Evolutionary conservation across 1,140 invertebrate species (phyloP).

Genomic region (Papilio glaucus): DNA sequence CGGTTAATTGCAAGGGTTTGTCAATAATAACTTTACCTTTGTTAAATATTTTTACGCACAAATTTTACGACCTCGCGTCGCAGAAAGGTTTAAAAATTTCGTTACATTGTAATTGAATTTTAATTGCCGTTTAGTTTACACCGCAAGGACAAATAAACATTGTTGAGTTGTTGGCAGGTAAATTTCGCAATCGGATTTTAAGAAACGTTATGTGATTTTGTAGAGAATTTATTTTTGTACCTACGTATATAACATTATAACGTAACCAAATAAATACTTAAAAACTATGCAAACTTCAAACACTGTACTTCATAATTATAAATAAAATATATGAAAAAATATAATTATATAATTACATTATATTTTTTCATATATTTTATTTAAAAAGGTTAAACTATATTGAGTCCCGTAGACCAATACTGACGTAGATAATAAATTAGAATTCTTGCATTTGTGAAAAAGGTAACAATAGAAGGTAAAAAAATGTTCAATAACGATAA

Average conservation of each 20-base stretch:
- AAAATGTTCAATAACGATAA: too few relatives aligned
- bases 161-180: constrained; percentile 15
- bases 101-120: constrained; percentile 32
- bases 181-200: constrained; percentile 8
- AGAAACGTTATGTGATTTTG: not conserved
- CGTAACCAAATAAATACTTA: too few relatives aligned
- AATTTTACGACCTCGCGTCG: constrained; percentile 56
- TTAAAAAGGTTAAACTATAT: too few relatives aligned
- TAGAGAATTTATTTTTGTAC: not conserved
- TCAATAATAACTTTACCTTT: constrained; percentile 55
- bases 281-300: too few relatives aligned
- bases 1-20: constrained; percentile 71
- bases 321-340: too few relatives aligned
- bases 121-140: constrained; percentile 29
- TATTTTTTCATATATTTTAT: too few relatives aligned
- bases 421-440: too few relatives aligned
- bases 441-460: too few relatives aligned
- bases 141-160: constrained; percentile 26
- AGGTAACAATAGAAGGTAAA: too few relatives aligned
- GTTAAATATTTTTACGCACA: constrained; percentile 59
- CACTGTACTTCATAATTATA: too few relatives aligned
- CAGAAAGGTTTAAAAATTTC: constrained; percentile 51
- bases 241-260: not conserved
- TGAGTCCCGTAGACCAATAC: too few relatives aligned
- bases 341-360: too few relatives aligned